Base-by-base conservation (phyloP, 2,797 vertebrate genomes). In the Oreochromis grahami region DNA sequence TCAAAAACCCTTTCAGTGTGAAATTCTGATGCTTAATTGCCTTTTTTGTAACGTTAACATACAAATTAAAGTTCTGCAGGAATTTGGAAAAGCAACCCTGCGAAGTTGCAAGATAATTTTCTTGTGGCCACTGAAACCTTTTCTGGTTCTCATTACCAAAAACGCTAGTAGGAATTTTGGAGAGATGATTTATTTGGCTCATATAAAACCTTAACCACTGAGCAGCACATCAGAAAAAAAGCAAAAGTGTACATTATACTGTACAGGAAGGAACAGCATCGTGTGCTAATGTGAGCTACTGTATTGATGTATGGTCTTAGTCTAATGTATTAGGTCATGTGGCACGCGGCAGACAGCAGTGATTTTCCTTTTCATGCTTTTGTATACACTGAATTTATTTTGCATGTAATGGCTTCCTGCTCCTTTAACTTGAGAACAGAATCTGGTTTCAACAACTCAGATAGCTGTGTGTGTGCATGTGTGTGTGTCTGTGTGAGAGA, bases 351-450 rank as follows among this genome's bases (percentile, higher is more conserved):
- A 43, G 24, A 51, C 55, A 86, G 77, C 68, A 74, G 34, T 56
- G 51, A 83, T 86, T 80, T 70, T 70, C 12, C 26, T 84, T 83
- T 88, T 82, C 58, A 84, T 88, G 52, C 83, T 83, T 81, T 52
- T 77, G 53, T 82, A 78, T 80, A 83, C 79, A 77, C 65, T 81
- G 58, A 81, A 85, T 43, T 51, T 76, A 79, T 89, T 82, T 74
- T n/a, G 63, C 58, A 24, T 84, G 26, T 81, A 76, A 79, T 78
- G 51, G 13, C 38, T 79, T 65, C 77, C 41, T n/a, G 65, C 81
- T 83, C 65, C 83, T 88, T 80, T 78, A 78, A 63, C 58, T 81
- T 38, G 58, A 56, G 24, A 77, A 83, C 12, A 48, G 26, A 77
- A 78, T 45, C 76, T 58, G 53, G 48, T 78, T 79, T 48, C 29